Conservation (phyloP, 2,888 invertebrate genomes). For the Brassicogethes aeneus region DNA sequence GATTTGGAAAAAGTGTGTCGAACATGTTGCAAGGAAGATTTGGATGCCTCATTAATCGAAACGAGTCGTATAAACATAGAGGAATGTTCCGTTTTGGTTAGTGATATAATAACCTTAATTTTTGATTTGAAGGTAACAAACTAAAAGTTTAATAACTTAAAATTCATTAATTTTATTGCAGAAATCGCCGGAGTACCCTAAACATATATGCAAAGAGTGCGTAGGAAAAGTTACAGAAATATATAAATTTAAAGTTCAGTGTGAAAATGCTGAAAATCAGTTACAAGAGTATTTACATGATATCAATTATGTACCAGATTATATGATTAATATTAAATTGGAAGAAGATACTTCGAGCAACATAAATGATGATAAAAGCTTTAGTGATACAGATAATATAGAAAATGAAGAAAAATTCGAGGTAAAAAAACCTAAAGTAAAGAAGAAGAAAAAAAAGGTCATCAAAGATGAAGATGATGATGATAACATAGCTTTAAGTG, state of each 20-base stretch:
- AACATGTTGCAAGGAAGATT: background rate
- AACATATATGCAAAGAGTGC: slow-evolving; percentile 25
- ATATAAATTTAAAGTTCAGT: slow-evolving; percentile 28
- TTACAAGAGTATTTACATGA: slow-evolving; percentile 11
- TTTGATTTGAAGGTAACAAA: background rate
- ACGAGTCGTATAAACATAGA: background rate
- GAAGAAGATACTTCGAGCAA: background rate
- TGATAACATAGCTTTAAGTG: slow-evolving; percentile 5
- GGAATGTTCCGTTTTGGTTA: background rate
- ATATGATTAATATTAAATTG: background rate
- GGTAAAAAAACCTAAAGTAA: slow-evolving; percentile 3
- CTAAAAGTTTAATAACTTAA: background rate
- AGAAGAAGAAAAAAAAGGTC: slow-evolving; percentile 1
- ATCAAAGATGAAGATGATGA: slow-evolving; percentile 7
- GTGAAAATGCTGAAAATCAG: slow-evolving; percentile 20
- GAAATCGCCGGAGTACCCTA: slow-evolving; percentile 16
- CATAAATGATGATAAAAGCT: background rate
- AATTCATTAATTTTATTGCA: slow-evolving; percentile 8
- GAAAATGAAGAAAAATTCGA: background rate
- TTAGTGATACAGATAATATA: slow-evolving; percentile 5
- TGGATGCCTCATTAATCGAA: background rate
- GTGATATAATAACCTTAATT: background rate
- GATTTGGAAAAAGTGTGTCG: background rate
- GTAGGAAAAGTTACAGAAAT: slow-evolving; percentile 21
- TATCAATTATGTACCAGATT: too few relatives aligned